Base-by-base conservation (phyloP, 2,888 invertebrate species). In the Automeris io region DNA sequence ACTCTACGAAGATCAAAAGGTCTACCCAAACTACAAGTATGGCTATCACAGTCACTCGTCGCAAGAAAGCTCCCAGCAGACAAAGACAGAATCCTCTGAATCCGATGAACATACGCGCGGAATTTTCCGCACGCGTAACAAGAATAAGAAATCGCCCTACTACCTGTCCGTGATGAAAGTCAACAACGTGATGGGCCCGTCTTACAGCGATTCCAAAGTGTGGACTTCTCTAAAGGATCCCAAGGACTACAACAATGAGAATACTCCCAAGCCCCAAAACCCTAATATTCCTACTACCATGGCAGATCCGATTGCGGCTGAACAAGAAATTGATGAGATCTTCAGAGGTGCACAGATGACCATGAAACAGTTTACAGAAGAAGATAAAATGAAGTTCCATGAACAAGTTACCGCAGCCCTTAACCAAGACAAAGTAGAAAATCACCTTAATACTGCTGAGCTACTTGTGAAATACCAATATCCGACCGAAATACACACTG, bases 381-480 rank as follows among this genome's bases (percentile, higher is more conserved):
- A 74, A 22, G 65, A 73, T 19, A 76, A 76, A 54, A 51, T 51
- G 5, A 61, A 50, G 32, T 68, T 72, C 54, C 77, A 82, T 47
- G 45, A 70, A 11, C 51, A 55, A 8, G 66, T 61, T 44, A 44
- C 57, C 39, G 43, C 51, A 6, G 60, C 61, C 16, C 46, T 54
- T 8, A 44, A 62, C 16, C 45, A 57, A 18, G 47, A 55, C 35
- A 52, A 60, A 18, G 70, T 68, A 39, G 66, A 73, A 35, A 47
- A 47, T 3, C 48, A 50, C 23, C 51, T 71, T 12, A 75, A 73
- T 47, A 71, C 77, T 22, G 70, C 74, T 8, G 56, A 82, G 38
- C 55, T 85, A 16, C 62, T 80, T 33, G 64, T 66, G 54, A 75
- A 76, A 45, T 44, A 81, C 51, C 47, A 72, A 4, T 83, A 81